Evolutionary conservation across 2,113 vertebrate species (phyloP), one percentile per base, ranked within the genome.

Genomic region (Trematocara marginatum): DNA sequence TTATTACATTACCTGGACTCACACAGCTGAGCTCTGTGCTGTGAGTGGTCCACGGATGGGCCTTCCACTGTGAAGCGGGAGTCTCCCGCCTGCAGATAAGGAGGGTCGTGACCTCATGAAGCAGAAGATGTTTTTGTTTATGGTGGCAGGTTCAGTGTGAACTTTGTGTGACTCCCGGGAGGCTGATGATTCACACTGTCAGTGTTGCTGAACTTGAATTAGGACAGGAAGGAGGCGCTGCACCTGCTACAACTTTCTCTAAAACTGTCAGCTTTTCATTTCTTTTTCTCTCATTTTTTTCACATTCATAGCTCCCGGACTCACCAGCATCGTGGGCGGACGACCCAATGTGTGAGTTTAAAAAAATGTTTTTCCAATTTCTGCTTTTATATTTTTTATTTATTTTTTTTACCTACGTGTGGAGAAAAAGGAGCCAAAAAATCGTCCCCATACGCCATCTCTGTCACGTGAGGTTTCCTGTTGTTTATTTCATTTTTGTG

Each of bases 341-440:
- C 93, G 94, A 51, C 97, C 97, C 23, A 91, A 91, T 96, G 97
- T 97, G 96, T 97, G 92, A 97, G 97, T 95, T 23, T 1, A 38
- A 15, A 20, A 42, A 23, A 35, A 79, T 16, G 31, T 13, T 53
- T 35, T 20, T n/a, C 18, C 31, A 78, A 12, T 26, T 42, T 71
- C 20, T 42, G 7, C 11, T 20, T 66, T 13, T 56, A 29, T 29
- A 29, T 29, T 29, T 29, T 29, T 29, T 29, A 29, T 29, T 29
- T 29, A 29, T 1, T 15, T 4, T 3, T 1, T 3, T 5, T 23
- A 31, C 31, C 4, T 51, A 42, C 0, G 0, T 23, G 38, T 69
- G 64, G 11, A 69, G n/a, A 16, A 45, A 38, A n/a, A 15, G 3
- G 13, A 29, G 6, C 6, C 11, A 12, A 29, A 29, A 56, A 56